A percentile compares a stretch with the other conserved stretches of the same genome.
Evolutionary conservation across 2,797 vertebrate species (phyloP).

Genomic region (Paratrypauchen microcephalus): DNA sequence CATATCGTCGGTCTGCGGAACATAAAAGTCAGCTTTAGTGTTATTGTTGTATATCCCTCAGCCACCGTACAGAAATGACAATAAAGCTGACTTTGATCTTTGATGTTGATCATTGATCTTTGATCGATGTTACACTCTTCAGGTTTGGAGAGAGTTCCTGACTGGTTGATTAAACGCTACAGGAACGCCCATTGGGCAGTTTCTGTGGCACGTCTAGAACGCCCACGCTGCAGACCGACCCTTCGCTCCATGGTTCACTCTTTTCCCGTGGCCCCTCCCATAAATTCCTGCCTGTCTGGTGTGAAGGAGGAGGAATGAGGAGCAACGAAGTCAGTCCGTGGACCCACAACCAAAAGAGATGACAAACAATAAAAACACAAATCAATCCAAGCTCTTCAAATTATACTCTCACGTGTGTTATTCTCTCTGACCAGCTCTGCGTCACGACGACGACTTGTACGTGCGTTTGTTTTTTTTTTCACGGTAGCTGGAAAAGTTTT

Average conservation of each 20-base stretch:
- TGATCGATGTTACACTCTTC: too few relatives aligned
- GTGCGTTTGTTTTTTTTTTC: not conserved
- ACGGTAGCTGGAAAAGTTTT: not conserved
- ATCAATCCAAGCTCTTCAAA: not conserved
- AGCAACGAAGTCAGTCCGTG: slow-evolving; percentile 33
- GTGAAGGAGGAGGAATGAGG: slow-evolving; percentile 38
- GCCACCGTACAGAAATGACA: too few relatives aligned
- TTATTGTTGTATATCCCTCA: too few relatives aligned
- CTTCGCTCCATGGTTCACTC: not conserved
- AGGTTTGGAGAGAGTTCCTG: too few relatives aligned
- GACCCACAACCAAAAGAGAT: slow-evolving; percentile 45
- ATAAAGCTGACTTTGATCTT: too few relatives aligned
- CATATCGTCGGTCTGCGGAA: too few relatives aligned
- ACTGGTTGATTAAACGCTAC: too few relatives aligned
- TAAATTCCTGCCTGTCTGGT: slow-evolving; percentile 72
- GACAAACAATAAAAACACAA: slow-evolving; percentile 37
- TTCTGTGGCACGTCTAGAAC: too few relatives aligned
- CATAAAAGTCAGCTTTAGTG: too few relatives aligned
- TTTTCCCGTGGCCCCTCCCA: slow-evolving; percentile 58
- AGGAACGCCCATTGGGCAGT: too few relatives aligned
- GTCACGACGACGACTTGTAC: not conserved
- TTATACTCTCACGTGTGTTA: not conserved
- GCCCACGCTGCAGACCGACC: too few relatives aligned
- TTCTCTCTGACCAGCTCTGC: not conserved
- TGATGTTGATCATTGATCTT: too few relatives aligned